Conservation (phyloP, 2,888 invertebrate species). For the Cordilura impudica region DNA sequence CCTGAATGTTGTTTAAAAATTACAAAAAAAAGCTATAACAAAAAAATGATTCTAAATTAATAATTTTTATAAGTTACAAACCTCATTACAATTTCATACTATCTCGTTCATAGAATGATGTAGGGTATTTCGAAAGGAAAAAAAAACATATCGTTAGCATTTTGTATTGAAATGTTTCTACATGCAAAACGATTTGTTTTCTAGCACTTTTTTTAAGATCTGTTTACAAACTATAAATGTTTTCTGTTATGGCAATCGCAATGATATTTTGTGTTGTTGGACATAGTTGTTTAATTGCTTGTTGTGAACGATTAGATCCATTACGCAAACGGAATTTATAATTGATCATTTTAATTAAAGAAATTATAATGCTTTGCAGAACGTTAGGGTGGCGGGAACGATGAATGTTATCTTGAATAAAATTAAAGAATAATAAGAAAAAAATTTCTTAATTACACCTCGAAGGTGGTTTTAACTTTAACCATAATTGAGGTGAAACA, state of each 20-base stretch:
- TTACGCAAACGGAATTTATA: slow-evolving; percentile 42
- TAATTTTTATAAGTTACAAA: no score
- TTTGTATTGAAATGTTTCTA: slow-evolving; percentile 61
- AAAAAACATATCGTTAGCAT: slow-evolving; percentile 38
- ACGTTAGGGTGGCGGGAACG: no score
- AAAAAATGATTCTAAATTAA: no score
- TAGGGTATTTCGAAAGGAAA: not conserved
- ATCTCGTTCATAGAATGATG: not conserved
- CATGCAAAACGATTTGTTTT: slow-evolving; percentile 61
- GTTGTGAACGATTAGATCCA: slow-evolving; percentile 48
- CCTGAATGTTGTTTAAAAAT: no score
- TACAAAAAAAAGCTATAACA: no score
- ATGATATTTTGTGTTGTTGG: slow-evolving; percentile 18
- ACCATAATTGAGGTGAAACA: no score
- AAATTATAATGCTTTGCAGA: no score
- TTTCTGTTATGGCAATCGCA: slow-evolving; percentile 33
- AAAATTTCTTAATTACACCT: no score
- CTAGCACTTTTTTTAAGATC: slow-evolving; percentile 43
- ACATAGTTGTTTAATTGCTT: slow-evolving; percentile 50
- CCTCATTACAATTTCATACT: no score
- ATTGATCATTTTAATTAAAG: slow-evolving; percentile 50
- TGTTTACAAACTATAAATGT: slow-evolving; percentile 42
- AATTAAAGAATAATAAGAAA: no score
- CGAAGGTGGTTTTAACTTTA: no score
- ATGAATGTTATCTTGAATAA: no score